Evolutionary conservation across 2,113 vertebrate genomes (phyloP).

Genomic region (Rattus rattus): DNA sequence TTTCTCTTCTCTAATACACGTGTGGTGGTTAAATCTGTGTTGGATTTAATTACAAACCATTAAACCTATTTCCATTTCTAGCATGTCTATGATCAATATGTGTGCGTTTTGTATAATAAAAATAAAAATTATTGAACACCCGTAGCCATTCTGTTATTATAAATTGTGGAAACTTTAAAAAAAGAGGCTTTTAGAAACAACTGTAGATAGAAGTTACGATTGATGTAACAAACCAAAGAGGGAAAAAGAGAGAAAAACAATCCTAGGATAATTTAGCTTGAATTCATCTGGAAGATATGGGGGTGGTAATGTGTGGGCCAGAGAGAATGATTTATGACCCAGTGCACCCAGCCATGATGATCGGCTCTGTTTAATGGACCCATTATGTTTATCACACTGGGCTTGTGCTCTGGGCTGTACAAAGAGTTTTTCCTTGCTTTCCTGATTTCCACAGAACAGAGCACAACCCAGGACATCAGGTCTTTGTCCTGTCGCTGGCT

Average conservation of each 20-base stretch:
- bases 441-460: background rate
- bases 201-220: constrained; percentile 6
- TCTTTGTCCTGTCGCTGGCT: background rate
- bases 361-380: constrained; percentile 56
- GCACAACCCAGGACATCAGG: background rate
- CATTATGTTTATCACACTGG: constrained; percentile 15
- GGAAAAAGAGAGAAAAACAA: constrained; percentile 38
- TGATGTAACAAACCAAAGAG: constrained; percentile 26
- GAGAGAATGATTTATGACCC: constrained; percentile 53
- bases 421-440: background rate
- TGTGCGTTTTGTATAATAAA: background rate
- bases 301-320: background rate
- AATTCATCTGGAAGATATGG: constrained; percentile 6
- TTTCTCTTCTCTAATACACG: background rate
- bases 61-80: background rate
- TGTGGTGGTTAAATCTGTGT: background rate
- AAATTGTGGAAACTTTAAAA: background rate
- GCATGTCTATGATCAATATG: background rate
- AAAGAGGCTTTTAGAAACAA: constrained; percentile 19
- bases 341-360: background rate
- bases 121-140: constrained; percentile 11
- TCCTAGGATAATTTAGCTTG: constrained; percentile 55
- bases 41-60: background rate
- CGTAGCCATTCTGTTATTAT: background rate
- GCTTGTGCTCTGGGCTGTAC: background rate